Evolutionary conservation across 2,113 vertebrate genomes (phyloP).

Genomic region (Loxodonta africana): DNA sequence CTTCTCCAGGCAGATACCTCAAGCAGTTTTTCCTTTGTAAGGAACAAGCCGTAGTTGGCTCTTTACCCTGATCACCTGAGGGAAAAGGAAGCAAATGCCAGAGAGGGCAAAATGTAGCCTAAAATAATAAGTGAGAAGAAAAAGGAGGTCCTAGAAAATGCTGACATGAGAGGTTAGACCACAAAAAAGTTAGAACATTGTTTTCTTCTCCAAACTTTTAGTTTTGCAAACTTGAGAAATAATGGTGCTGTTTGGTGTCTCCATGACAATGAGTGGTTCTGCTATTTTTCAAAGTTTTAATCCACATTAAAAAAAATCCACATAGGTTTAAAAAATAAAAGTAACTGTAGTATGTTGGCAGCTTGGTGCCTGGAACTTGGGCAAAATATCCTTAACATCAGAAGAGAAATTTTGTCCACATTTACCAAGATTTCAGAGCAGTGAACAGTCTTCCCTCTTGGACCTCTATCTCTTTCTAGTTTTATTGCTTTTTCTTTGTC

Average conservation of each 20-base stretch:
- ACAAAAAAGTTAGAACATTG: background rate
- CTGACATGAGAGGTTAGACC: background rate
- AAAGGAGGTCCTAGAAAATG: slow-evolving; percentile 23
- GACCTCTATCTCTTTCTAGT: background rate
- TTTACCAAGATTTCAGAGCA: slow-evolving; percentile 10
- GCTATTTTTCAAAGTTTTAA: slow-evolving; percentile 47
- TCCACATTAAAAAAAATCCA: background rate
- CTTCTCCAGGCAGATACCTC: slow-evolving; percentile 54
- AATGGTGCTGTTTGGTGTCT: background rate
- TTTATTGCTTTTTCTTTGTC: background rate
- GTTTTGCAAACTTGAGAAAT: slow-evolving; percentile 55
- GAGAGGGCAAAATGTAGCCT: background rate
- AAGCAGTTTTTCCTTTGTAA: slow-evolving; percentile 50
- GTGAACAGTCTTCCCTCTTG: background rate
- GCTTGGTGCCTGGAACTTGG: background rate
- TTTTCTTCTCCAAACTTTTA: background rate
- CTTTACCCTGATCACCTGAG: background rate
- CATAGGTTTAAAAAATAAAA: background rate
- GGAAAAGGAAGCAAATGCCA: background rate
- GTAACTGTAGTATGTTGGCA: background rate
- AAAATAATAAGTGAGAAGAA: background rate
- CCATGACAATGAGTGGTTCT: background rate
- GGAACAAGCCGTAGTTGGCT: background rate
- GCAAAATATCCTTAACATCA: background rate
- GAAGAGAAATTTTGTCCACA: background rate